Conservation (phyloP, 2,113 vertebrate genomes). For the Eudyptes chrysolophus region DNA sequence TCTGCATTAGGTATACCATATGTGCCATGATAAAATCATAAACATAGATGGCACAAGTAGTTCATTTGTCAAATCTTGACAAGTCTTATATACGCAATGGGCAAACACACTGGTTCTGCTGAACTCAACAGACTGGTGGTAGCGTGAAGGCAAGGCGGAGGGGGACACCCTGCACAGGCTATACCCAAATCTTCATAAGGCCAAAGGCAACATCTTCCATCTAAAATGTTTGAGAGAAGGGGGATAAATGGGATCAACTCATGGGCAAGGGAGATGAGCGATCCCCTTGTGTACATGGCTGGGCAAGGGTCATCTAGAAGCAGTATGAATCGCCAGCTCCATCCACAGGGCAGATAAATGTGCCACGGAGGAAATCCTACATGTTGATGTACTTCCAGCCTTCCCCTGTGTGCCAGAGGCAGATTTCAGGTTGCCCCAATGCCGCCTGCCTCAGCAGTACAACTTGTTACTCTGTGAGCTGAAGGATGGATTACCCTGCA, state of each 20-base stretch:
- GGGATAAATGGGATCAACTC: background rate
- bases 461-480: background rate
- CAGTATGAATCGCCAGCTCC: accelerated
- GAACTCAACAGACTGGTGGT: background rate
- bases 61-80: background rate
- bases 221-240: background rate
- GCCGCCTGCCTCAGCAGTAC: background rate
- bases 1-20: too few relatives aligned
- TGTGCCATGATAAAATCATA: too few relatives aligned
- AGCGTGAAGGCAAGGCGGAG: background rate
- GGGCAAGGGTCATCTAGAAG: background rate
- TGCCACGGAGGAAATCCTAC: background rate
- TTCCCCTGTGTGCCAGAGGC: background rate
- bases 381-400: background rate
- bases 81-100: background rate
- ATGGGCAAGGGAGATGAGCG: accelerated
- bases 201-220: background rate
- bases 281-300: background rate
- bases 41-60: background rate
- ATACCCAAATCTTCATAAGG: background rate
- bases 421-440: background rate
- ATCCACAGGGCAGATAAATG: background rate
- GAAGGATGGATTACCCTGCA: background rate
- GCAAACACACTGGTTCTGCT: background rate
- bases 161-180: background rate